Conservation (phyloP, 2,113 vertebrate genomes). For the Alligator mississippiensis region DNA sequence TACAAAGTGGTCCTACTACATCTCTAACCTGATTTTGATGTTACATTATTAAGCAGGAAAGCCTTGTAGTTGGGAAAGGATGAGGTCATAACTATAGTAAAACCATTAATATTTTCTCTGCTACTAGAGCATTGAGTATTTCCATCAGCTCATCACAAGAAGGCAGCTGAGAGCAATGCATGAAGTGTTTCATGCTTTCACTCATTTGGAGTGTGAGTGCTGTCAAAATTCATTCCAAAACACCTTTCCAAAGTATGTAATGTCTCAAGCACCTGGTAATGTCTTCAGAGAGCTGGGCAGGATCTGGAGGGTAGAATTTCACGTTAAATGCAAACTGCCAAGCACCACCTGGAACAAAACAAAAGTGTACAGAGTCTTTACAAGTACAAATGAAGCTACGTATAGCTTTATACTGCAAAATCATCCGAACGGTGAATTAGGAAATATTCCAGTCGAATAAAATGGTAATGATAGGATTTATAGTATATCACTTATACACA, state of each 20-base stretch:
- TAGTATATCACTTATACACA: accelerated
- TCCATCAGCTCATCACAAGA: neutral
- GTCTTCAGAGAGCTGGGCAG: conserved; percentile 94
- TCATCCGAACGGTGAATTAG: neutral
- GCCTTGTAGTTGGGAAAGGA: neutral
- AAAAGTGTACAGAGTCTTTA: conserved; percentile 14
- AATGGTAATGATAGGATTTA: neutral
- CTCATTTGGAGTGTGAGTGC: neutral
- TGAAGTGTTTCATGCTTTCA: neutral
- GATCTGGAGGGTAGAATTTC: conserved; percentile 98
- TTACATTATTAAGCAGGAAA: neutral
- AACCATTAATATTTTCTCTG: neutral
- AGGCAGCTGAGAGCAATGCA: neutral
- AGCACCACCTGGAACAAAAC: conserved; percentile 85
- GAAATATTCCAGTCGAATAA: neutral
- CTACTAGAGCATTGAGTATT: neutral
- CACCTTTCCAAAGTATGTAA: neutral
- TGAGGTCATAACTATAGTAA: neutral
- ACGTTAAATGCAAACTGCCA: conserved; percentile 98
- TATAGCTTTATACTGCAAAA: neutral
- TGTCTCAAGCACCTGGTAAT: conserved; percentile 90
- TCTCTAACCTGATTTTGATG: neutral
- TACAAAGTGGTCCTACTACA: no score
- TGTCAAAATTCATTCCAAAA: neutral
- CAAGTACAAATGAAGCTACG: neutral